phyloP scores from a whole-genome alignment of 2,888 invertebrate species.

The Tipula lateralis region DNA sequence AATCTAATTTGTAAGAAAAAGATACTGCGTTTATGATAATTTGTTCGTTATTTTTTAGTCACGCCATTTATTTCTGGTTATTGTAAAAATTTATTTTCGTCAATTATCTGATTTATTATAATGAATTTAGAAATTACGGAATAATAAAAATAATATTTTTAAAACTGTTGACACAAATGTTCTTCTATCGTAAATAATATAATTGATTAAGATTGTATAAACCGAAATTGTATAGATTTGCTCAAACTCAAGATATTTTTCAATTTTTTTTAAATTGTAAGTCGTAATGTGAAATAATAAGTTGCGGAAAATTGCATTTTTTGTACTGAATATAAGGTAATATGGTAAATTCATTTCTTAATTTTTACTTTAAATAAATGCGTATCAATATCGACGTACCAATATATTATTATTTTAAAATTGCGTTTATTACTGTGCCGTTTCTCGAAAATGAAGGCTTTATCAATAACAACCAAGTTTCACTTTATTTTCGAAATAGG shows the following conservation, averaged over 20 bases:
- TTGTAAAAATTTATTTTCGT: conserved; percentile 1
- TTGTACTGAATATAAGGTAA: too few species aligned
- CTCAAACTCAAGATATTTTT: neutral
- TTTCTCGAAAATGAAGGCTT: neutral
- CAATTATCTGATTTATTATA: neutral
- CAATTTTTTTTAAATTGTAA: neutral
- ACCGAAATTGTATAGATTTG: neutral
- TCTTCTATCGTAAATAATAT: neutral
- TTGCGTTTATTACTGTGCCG: neutral
- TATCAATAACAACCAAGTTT: neutral
- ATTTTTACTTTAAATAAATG: too few species aligned
- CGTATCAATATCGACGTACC: too few species aligned
- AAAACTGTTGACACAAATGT: neutral
- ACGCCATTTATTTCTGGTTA: conserved; percentile 11
- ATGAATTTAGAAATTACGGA: neutral
- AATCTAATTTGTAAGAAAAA: neutral
- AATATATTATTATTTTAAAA: too few species aligned
- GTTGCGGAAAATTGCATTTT: neutral
- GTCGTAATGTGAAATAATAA: neutral
- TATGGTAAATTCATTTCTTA: too few species aligned
- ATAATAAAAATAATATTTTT: neutral
- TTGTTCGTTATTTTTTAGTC: conserved; percentile 6
- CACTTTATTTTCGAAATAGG: neutral
- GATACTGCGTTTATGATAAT: neutral
- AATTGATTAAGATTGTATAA: neutral